Evolutionary conservation across 2,797 vertebrate species (phyloP).

Genomic region (Eulemur rubriventer): DNA sequence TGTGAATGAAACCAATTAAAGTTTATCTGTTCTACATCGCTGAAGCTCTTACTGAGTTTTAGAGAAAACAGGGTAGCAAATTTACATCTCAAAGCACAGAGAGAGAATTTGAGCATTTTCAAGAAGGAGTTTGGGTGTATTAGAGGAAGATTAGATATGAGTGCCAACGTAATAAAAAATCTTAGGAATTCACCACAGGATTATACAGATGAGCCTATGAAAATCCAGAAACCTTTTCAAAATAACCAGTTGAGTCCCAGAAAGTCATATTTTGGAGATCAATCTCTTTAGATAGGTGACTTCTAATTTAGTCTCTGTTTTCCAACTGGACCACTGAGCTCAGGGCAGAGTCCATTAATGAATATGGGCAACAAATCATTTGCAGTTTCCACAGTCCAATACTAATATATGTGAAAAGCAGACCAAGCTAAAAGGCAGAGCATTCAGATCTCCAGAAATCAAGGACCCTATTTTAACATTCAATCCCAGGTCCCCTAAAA

Average conservation of each 20-base stretch:
- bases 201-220: not conserved
- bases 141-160: not conserved
- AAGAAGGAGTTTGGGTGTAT: not conserved
- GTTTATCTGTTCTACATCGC: not conserved
- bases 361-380: not conserved
- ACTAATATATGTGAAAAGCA: not conserved
- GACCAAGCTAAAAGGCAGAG: not conserved
- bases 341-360: not conserved
- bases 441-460: not conserved
- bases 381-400: not conserved
- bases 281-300: not conserved
- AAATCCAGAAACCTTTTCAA: not conserved
- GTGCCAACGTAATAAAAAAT: not conserved
- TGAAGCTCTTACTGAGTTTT: not conserved
- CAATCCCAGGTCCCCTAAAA: not conserved
- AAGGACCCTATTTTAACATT: not conserved
- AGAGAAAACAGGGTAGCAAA: not conserved
- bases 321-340: not conserved
- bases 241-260: not conserved
- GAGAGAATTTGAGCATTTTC: not conserved
- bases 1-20: not conserved
- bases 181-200: not conserved
- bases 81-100: not conserved
- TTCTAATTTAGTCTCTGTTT: not conserved
- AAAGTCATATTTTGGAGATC: not conserved